A percentile compares a stretch with the other conserved stretches of the same genome.
Evolutionary conservation across 1,140 invertebrate species (phyloP).

Genomic region (Araneus ventricosus): DNA sequence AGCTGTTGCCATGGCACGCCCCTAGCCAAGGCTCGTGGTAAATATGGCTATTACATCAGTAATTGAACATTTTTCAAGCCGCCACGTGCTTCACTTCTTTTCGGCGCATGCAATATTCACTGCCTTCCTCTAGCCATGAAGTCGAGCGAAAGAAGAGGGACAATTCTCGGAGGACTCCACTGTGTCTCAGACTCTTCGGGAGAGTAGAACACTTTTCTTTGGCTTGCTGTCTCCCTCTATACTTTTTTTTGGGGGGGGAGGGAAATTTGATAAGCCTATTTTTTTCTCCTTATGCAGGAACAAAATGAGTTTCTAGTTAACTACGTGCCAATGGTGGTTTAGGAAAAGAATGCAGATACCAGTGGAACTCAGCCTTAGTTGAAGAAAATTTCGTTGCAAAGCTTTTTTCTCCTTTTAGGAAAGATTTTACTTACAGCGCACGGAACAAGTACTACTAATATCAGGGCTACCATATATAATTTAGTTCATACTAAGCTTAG

Average conservation of each 20-base stretch:
- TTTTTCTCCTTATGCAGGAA: not conserved
- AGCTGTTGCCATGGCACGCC: constrained; percentile 65
- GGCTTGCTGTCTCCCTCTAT: not conserved
- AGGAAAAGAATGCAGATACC: not conserved
- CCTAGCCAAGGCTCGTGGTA: constrained; percentile 61
- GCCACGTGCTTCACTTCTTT: constrained; percentile 62
- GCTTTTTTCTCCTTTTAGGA: no score
- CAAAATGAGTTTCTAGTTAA: constrained; percentile 47
- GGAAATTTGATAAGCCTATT: constrained; percentile 40
- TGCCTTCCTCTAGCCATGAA: constrained; percentile 4
- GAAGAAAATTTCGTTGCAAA: no score
- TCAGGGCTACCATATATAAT: no score
- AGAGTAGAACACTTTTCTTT: not conserved
- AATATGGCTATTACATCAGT: constrained; percentile 75
- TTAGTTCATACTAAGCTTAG: no score
- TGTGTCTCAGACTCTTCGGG: constrained; percentile 28
- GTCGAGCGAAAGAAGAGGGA: constrained; percentile 46
- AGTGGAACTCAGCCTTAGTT: not conserved
- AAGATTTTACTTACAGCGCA: no score
- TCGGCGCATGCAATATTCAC: constrained; percentile 70
- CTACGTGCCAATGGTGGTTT: not conserved
- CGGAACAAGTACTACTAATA: no score
- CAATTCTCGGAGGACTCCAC: constrained; percentile 17
- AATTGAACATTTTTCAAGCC: constrained; percentile 74
- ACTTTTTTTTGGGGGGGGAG: not conserved